Base-by-base conservation (phyloP, 2,797 vertebrate genomes). In the Tenualosa thibaudeaui region DNA sequence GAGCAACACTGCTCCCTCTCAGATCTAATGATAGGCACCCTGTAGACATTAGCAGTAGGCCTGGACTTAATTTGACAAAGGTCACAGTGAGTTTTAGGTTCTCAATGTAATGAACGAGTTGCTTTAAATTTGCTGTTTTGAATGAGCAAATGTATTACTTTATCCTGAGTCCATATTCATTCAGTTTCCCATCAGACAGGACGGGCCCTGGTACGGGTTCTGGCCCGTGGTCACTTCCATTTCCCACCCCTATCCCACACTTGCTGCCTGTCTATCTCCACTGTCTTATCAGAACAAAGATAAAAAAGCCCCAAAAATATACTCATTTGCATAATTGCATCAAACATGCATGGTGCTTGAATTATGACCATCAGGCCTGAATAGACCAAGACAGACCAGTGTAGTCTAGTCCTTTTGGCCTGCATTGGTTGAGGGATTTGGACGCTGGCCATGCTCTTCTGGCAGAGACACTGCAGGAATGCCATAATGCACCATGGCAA, bases 371-470 rank as follows among this genome's bases (percentile, higher is more conserved):
- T 3, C 15, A 37, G 65, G 13, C 65, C 26, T 37, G 26, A 71
- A 37, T 71, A 12, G 65, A 31, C 31, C 26, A 37, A 71, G 3
- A 10, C 7, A 71, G 26, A 13, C 24, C 24, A 65, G 60, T 31
- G 24, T 3, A 15, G 68, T 0, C 37, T 75, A 31, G 68, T 43
- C 46, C 7, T 75, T 75, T 75, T 75, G 84, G 83, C 81, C 24
- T 10, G 19, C 31, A 60, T 54, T 51, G 22, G 58, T 40, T 50
- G 50, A 83, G 43, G 85, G 81, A 86, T 88, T 82, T 82, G 40
- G 83, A 82, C 6, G 49, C 31, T 49, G 7, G 81, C 83, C 81
- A 62, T 71, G 10, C 37, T 26, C 19, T 58, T 12, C 12, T 54
- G 12, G 13, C 9, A 54, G 10, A 7, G 51, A 1, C 49, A 50